phyloP scores from a whole-genome alignment of 2,797 vertebrate species.

The Tapera naevia region DNA sequence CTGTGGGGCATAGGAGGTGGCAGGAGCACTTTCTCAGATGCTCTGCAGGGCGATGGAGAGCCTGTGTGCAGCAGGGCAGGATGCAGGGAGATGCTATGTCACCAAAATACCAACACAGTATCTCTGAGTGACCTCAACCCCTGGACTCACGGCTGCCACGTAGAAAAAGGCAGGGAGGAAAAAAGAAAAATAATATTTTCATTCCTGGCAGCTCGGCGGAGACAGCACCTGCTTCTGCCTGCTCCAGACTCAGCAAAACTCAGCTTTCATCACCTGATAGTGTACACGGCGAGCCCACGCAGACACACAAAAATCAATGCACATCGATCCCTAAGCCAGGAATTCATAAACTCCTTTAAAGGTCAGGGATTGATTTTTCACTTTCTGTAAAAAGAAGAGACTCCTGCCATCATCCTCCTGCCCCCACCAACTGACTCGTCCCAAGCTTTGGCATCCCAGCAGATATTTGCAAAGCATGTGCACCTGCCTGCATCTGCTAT shows the following conservation, averaged over 20 bases:
- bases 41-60: neutral
- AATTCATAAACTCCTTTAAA: constrained; percentile 84
- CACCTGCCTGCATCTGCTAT: fast-evolving
- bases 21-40: neutral
- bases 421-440: neutral
- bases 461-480: fast-evolving
- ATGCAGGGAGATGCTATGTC: neutral
- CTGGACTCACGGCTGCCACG: fast-evolving
- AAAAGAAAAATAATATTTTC: constrained; percentile 4
- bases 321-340: constrained; percentile 75
- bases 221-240: constrained; percentile 49
- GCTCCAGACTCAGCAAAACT: constrained; percentile 65
- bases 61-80: neutral
- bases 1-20: neutral
- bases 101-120: fast-evolving
- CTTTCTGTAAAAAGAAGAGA: constrained; percentile 69
- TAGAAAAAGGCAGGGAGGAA: neutral
- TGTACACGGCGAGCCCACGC: constrained; percentile 48
- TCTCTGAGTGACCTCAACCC: neutral
- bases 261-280: constrained; percentile 56
- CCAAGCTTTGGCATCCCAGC: neutral
- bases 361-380: constrained; percentile 80
- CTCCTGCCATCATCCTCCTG: constrained; percentile 34
- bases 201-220: constrained; percentile 36
- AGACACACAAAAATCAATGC: constrained; percentile 75